phyloP scores from a whole-genome alignment of 2,888 invertebrate genomes.

The Tanytarsus gracilentus region DNA sequence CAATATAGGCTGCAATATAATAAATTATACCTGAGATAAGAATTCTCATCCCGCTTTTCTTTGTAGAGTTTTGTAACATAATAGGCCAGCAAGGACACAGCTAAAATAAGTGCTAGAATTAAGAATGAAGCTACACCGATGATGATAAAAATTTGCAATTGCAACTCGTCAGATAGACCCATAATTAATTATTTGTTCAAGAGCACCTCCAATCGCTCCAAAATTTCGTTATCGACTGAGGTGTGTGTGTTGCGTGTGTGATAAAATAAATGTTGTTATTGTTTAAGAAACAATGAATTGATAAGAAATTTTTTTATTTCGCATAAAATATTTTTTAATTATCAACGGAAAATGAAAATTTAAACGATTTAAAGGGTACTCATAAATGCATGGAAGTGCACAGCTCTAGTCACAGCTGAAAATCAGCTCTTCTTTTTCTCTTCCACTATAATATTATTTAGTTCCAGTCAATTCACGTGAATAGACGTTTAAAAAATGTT shows the following conservation, averaged over 20 bases:
- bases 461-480: neutral
- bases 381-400: neutral
- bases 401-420: neutral
- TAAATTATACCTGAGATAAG: conserved; percentile 2
- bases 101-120: neutral
- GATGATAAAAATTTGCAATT: conserved; percentile 19
- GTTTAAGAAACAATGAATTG: too few species aligned
- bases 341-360: neutral
- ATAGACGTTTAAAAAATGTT: neutral
- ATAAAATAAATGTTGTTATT: too few species aligned
- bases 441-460: too few species aligned
- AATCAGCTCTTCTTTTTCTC: neutral
- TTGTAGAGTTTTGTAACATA: conserved; percentile 12
- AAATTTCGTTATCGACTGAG: neutral
- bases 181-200: neutral
- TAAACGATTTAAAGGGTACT: too few species aligned
- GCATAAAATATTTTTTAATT: neutral
- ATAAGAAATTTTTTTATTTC: too few species aligned
- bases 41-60: neutral
- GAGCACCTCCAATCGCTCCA: neutral
- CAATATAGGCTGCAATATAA: neutral
- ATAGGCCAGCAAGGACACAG: neutral
- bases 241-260: neutral
- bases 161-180: too few species aligned
- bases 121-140: conserved; percentile 1